phyloP scores from a whole-genome alignment of 2,888 invertebrate species.

The Bugulina stolonifera region DNA sequence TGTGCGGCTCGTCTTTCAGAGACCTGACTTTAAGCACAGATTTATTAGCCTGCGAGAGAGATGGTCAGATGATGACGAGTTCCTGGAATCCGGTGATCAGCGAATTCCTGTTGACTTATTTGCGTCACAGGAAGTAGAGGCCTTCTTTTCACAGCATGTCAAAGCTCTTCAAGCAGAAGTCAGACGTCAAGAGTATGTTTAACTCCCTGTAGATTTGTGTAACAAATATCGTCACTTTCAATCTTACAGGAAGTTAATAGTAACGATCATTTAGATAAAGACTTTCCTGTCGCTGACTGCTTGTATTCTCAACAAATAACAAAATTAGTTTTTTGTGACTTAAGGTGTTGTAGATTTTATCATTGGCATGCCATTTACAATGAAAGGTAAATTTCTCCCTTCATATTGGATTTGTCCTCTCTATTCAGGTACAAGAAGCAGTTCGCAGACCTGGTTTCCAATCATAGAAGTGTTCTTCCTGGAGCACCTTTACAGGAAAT shows the following conservation, averaged over 20 bases:
- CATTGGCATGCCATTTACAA: too few relatives aligned
- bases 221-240: too few relatives aligned
- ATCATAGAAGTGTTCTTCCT: slow-evolving; percentile 88
- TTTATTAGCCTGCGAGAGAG: slow-evolving; percentile 61
- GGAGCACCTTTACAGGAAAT: slow-evolving; percentile 89
- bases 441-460: slow-evolving; percentile 84
- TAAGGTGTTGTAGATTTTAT: too few relatives aligned
- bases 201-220: too few relatives aligned
- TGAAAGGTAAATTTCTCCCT: too few relatives aligned
- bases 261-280: too few relatives aligned
- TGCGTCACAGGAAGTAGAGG: slow-evolving; percentile 83
- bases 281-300: too few relatives aligned
- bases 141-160: slow-evolving; percentile 82
- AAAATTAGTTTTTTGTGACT: too few relatives aligned
- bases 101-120: slow-evolving; percentile 88
- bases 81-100: slow-evolving; percentile 62
- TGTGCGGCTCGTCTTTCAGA: slow-evolving; percentile 75
- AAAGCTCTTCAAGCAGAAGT: slow-evolving; percentile 87
- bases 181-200: slow-evolving; percentile 83
- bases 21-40: slow-evolving; percentile 87
- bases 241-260: too few relatives aligned
- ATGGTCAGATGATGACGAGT: slow-evolving; percentile 60
- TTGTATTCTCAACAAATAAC: too few relatives aligned
- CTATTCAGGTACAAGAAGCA: slow-evolving; percentile 78
- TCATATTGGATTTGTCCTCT: too few relatives aligned